These are phyloP conservation scores for Cantharis nigra DNA, from an alignment of 2,888 invertebrate species.

Conservation along the genomic window DNA sequence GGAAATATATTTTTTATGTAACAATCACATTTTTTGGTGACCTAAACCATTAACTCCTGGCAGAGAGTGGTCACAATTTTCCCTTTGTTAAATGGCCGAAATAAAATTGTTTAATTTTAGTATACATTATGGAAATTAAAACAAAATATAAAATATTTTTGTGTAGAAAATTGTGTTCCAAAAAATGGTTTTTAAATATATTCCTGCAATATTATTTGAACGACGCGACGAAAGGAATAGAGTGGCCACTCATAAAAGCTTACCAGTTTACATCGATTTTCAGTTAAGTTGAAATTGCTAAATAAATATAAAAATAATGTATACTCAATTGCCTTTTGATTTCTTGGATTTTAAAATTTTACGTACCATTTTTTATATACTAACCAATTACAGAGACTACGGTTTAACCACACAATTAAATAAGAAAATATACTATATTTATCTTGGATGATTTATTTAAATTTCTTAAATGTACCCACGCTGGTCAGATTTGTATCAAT, in stretches of 20 bases:
- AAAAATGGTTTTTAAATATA: neutral
- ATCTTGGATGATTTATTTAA: neutral
- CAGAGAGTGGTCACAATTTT: neutral
- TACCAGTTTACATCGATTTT: neutral
- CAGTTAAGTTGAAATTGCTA: neutral
- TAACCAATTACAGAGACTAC: neutral
- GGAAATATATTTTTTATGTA: conserved; percentile 9
- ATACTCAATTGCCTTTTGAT: neutral
- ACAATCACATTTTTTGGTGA: neutral
- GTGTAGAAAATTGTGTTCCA: neutral
- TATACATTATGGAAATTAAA: neutral
- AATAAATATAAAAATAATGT: neutral
- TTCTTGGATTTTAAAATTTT: neutral
- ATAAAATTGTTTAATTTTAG: neutral
- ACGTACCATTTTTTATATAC: neutral
- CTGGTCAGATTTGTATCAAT: neutral
- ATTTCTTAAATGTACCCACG: conserved; percentile 1
- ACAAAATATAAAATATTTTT: neutral
- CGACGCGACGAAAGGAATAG: neutral
- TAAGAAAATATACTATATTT: neutral
- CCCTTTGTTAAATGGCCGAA: neutral
- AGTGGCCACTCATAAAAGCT: neutral
- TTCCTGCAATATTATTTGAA: neutral
- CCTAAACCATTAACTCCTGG: neutral
- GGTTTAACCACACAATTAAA: neutral